Conservation (phyloP, 2,888 invertebrate species). For the Drosophila mettleri region DNA sequence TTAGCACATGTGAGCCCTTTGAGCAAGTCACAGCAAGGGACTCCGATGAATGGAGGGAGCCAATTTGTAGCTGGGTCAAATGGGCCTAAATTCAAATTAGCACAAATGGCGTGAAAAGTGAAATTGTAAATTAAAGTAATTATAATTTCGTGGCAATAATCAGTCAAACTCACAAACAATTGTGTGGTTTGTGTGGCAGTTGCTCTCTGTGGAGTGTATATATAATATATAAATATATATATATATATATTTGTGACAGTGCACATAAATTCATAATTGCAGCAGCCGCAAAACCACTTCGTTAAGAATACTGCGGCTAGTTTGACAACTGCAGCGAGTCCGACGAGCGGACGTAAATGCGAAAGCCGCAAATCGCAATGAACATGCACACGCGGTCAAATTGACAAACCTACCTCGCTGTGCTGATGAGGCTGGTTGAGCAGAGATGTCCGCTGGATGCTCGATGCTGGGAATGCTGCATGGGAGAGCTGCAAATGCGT, state of each 20-base stretch:
- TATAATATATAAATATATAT: neutral
- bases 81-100: neutral
- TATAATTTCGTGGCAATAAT: neutral
- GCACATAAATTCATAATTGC: slow-evolving; percentile 77
- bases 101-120: neutral
- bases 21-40: too few relatives aligned
- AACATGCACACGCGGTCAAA: too few relatives aligned
- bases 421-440: slow-evolving; percentile 60
- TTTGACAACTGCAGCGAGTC: slow-evolving; percentile 45
- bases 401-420: slow-evolving; percentile 40
- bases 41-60: too few relatives aligned
- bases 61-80: neutral
- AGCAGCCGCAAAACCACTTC: slow-evolving; percentile 46
- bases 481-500: neutral
- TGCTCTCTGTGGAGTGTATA: neutral
- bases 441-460: slow-evolving; percentile 8
- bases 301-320: slow-evolving; percentile 51
- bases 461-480: too few relatives aligned
- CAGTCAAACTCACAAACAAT: neutral
- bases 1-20: too few relatives aligned
- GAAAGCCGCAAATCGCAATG: too few relatives aligned
- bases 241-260: slow-evolving; percentile 3
- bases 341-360: slow-evolving; percentile 3
- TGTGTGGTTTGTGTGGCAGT: neutral
- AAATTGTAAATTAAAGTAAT: slow-evolving; percentile 1